Evolutionary conservation across 2,888 invertebrate genomes (phyloP).

Genomic region (Xanthia togata): DNA sequence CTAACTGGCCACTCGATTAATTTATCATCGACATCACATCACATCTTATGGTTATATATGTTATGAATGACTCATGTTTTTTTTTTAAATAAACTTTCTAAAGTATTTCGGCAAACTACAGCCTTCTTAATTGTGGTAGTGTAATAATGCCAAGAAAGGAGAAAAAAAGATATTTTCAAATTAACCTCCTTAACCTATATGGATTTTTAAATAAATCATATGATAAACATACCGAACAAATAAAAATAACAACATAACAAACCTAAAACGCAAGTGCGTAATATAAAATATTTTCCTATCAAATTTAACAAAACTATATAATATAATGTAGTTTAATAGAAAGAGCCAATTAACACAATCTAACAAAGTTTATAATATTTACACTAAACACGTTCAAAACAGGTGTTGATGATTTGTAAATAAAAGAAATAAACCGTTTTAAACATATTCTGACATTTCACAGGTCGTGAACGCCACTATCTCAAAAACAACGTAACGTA

Average conservation of each 20-base stretch:
- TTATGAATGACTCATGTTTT: not conserved
- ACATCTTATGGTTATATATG: not conserved
- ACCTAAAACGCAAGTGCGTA: conserved; percentile 28
- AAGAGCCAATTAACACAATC: conserved; percentile 40
- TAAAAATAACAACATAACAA: conserved; percentile 52
- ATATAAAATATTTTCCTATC: conserved; percentile 34
- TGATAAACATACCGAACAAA: conserved; percentile 33
- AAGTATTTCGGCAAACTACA: not conserved
- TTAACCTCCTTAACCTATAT: conserved; percentile 15
- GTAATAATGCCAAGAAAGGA: not conserved
- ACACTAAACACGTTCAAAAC: conserved; percentile 34
- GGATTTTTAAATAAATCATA: conserved; percentile 35
- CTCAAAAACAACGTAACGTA: conserved; percentile 40
- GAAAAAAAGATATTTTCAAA: not conserved
- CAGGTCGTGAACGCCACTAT: conserved; percentile 28
- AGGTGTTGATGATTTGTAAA: conserved; percentile 37
- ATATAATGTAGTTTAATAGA: conserved; percentile 21
- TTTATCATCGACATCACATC: conserved; percentile 39
- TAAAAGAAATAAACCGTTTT: conserved; percentile 39
- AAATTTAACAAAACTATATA: conserved; percentile 41
- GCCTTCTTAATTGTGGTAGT: conserved; percentile 1
- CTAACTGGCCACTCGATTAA: conserved; percentile 36
- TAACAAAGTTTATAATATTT: conserved; percentile 45
- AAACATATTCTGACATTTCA: conserved; percentile 39
- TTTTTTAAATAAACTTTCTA: not conserved